Conservation (phyloP, 2,888 invertebrate species). For the Tetramorium bicarinatum region DNA sequence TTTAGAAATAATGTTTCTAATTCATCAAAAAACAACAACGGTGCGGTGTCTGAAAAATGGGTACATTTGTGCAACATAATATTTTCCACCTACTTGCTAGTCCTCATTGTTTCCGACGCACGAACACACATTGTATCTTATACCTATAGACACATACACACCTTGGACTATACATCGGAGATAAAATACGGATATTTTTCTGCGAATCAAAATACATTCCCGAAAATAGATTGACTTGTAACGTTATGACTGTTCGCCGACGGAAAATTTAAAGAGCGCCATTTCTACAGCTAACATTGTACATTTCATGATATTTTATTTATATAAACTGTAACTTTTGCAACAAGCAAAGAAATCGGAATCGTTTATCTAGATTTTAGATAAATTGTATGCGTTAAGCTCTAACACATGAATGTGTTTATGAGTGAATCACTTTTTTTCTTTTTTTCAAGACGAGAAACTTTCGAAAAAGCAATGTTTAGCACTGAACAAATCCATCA, state of each 20-base stretch:
- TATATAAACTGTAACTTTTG: constrained; percentile 57
- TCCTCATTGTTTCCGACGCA: constrained; percentile 72
- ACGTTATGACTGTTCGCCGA: constrained; percentile 56
- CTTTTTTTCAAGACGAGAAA: constrained; percentile 13
- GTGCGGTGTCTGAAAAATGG: constrained; percentile 71
- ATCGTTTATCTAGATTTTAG: constrained; percentile 33
- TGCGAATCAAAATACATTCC: constrained; percentile 82
- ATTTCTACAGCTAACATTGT: constrained; percentile 62
- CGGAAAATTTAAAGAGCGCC: constrained; percentile 56
- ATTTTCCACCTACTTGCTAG: constrained; percentile 62
- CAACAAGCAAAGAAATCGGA: constrained; percentile 15
- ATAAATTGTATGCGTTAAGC: constrained; percentile 39
- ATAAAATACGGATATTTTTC: constrained; percentile 75
- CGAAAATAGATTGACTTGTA: constrained; percentile 73
- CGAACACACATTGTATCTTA: constrained; percentile 59
- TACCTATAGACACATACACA: constrained; percentile 59
- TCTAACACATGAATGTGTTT: constrained; percentile 32
- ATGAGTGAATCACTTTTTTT: constrained; percentile 33
- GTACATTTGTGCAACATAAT: constrained; percentile 63
- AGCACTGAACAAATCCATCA: neutral
- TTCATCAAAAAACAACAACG: constrained; percentile 73
- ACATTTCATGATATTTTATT: constrained; percentile 60
- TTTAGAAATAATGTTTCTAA: constrained; percentile 81
- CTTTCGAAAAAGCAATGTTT: constrained; percentile 34
- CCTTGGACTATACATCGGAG: constrained; percentile 61